These are phyloP conservation scores for Caenorhabditis remanei DNA, from an alignment of 1,140 invertebrate genomes.

Conservation along the genomic window DNA sequence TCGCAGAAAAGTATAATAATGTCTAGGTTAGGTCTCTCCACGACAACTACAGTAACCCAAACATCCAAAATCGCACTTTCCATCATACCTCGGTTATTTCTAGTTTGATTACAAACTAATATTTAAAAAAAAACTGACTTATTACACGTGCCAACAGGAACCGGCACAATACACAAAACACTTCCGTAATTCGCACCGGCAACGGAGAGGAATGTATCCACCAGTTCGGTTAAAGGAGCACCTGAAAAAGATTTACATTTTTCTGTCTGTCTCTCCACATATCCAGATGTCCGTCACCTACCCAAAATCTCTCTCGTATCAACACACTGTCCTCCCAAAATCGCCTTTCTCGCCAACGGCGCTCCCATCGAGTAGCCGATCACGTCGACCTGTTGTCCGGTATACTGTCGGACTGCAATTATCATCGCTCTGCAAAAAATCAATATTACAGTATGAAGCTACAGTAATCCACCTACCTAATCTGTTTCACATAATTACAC, in stretches of 20 bases:
- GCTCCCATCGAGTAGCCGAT: constrained; percentile 77
- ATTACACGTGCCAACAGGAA: constrained; percentile 69
- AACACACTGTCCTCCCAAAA: constrained; percentile 67
- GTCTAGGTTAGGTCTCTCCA: no score
- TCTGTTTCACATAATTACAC: constrained; percentile 75
- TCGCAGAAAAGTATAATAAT: no score
- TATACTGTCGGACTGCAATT: constrained; percentile 73
- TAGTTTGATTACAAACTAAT: no score
- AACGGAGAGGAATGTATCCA: constrained; percentile 67
- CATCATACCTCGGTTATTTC: no score
- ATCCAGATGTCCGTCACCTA: neutral
- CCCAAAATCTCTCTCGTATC: constrained; percentile 67
- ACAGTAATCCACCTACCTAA: constrained; percentile 71
- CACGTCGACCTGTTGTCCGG: constrained; percentile 73
- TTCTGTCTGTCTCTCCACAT: neutral
- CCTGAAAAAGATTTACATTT: constrained; percentile 12
- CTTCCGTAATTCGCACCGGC: constrained; percentile 67
- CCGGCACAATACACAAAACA: constrained; percentile 65
- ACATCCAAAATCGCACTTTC: no score
- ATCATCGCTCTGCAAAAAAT: constrained; percentile 60
- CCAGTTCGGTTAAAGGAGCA: constrained; percentile 66
- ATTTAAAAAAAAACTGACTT: constrained; percentile 31
- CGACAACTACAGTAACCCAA: no score
- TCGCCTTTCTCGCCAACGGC: constrained; percentile 76
- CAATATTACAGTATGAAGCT: no score